A percentile compares a stretch with the other conserved stretches of the same genome.
phyloP scores from a whole-genome alignment of 2,113 vertebrate genomes.

The Chionis minor region DNA sequence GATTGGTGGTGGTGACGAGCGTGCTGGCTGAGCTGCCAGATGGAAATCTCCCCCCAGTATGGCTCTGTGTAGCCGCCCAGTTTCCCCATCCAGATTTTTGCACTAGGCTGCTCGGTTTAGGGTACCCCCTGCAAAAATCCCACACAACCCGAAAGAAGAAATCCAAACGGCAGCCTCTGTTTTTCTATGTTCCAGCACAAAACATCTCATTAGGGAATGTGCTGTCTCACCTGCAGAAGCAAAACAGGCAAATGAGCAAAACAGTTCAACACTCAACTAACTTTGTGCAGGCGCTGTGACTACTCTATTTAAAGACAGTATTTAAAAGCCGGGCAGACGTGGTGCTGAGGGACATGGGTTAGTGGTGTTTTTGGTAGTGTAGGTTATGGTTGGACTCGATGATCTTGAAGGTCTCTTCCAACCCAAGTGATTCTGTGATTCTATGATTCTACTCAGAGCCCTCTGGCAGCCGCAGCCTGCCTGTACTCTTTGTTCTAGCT shows the following conservation, averaged over 20 bases:
- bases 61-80: not conserved
- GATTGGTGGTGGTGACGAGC: not conserved
- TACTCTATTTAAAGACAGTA: too few relatives aligned
- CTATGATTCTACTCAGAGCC: too few relatives aligned
- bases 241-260: not conserved
- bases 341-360: too few relatives aligned
- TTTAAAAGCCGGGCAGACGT: too few relatives aligned
- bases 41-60: not conserved
- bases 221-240: not conserved
- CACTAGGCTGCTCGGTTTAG: not conserved
- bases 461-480: not conserved
- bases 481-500: not conserved
- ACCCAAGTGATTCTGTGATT: too few relatives aligned
- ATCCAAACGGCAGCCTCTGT: not conserved
- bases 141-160: not conserved
- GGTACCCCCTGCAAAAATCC: not conserved
- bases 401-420: too few relatives aligned
- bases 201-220: not conserved
- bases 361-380: too few relatives aligned
- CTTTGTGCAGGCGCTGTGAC: not conserved
- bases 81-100: not conserved
- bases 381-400: too few relatives aligned
- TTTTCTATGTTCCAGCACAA: not conserved
- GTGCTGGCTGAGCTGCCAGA: not conserved
- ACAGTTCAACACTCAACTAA: not conserved